phyloP scores from a whole-genome alignment of 2,888 invertebrate species.

The Xestia c-nigrum region DNA sequence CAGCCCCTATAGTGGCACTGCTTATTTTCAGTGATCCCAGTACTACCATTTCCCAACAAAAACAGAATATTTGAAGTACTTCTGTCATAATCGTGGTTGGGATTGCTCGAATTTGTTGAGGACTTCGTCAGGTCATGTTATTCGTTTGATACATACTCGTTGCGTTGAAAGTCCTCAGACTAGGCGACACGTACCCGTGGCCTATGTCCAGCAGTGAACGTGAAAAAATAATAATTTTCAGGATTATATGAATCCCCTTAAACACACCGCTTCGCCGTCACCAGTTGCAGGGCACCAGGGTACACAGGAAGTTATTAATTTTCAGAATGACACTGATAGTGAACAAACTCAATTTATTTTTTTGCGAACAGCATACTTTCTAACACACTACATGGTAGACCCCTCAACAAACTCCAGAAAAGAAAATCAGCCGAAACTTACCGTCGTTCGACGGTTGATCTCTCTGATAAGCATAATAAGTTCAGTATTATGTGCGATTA shows the following conservation, averaged over 20 bases:
- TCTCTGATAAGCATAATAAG: constrained; percentile 39
- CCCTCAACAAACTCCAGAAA: constrained; percentile 38
- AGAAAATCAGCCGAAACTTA: constrained; percentile 34
- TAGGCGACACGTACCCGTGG: too few species aligned
- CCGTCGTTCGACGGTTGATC: constrained; percentile 34
- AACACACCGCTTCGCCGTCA: not conserved
- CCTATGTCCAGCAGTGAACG: too few species aligned
- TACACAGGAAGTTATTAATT: not conserved
- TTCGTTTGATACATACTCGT: not conserved
- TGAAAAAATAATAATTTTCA: not conserved
- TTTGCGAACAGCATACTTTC: not conserved
- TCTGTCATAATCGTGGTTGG: not conserved
- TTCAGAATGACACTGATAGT: not conserved
- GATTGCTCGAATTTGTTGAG: not conserved
- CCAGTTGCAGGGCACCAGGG: not conserved
- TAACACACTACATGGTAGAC: constrained; percentile 18
- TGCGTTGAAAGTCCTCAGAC: too few species aligned
- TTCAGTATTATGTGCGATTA: constrained; percentile 39
- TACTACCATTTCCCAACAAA: not conserved
- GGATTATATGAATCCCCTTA: not conserved
- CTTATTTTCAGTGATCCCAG: not conserved
- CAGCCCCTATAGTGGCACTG: not conserved
- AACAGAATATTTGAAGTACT: not conserved
- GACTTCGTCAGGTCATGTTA: not conserved
- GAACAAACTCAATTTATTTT: not conserved